Conservation (phyloP, 2,888 invertebrate species). For the Nomada lathburiana region DNA sequence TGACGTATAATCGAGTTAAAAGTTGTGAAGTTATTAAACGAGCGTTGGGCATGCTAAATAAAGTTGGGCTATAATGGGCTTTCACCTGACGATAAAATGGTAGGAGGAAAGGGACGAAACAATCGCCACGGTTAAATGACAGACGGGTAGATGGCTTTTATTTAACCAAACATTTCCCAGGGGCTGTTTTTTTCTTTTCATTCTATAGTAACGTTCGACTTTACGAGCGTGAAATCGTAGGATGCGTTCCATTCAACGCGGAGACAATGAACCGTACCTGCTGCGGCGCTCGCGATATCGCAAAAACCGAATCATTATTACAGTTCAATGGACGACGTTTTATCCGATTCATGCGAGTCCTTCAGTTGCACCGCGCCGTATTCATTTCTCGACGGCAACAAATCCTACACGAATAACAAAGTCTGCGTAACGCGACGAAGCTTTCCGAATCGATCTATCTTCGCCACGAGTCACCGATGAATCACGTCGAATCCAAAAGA, state of each 20-base stretch:
- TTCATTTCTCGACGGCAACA: not conserved
- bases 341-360: not conserved
- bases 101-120: not conserved
- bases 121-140: not conserved
- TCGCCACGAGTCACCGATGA: not conserved
- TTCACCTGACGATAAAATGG: not conserved
- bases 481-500: slow-evolving; percentile 16
- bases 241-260: not conserved
- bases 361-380: not conserved
- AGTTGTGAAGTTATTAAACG: not conserved
- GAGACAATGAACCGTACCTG: slow-evolving; percentile 1
- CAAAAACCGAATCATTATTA: not conserved
- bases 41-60: not conserved
- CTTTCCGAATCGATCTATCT: slow-evolving; percentile 1
- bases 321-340: not conserved
- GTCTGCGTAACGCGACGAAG: not conserved
- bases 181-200: not conserved
- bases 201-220: slow-evolving; percentile 9
- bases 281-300: not conserved
- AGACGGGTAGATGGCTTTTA: not conserved
- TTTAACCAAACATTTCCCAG: not conserved
- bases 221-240: slow-evolving; percentile 5
- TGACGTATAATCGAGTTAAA: not conserved
- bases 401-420: not conserved
- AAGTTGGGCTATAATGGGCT: not conserved